These are phyloP conservation scores for Mionectes macconnelli DNA, from an alignment of 2,113 vertebrate genomes.

Conservation along the genomic window DNA sequence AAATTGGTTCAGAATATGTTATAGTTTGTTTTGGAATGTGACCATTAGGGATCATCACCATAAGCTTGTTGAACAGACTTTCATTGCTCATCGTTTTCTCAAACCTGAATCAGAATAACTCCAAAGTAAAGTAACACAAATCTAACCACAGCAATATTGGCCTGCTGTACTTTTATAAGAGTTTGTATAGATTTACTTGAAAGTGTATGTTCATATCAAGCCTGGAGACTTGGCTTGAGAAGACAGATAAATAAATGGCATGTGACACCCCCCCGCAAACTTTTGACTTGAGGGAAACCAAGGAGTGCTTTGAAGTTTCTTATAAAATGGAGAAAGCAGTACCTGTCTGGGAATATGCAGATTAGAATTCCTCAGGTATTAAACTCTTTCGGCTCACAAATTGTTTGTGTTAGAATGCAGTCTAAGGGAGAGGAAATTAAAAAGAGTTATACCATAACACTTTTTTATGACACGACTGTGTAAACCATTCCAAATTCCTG, in stretches of 20 bases:
- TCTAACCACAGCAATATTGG: neutral
- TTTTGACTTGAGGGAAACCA: slow-evolving; percentile 31
- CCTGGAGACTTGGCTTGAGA: slow-evolving; percentile 25
- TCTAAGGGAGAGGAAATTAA: slow-evolving; percentile 57
- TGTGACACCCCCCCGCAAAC: neutral
- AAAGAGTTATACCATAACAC: slow-evolving; percentile 30
- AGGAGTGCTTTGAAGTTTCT: slow-evolving; percentile 9
- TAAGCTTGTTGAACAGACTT: neutral
- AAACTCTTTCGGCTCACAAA: slow-evolving; percentile 55
- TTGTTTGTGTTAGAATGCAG: slow-evolving; percentile 55
- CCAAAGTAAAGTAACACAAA: neutral
- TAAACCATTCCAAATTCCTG: slow-evolving; percentile 65
- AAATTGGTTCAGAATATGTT: neutral
- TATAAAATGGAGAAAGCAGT: slow-evolving; percentile 14
- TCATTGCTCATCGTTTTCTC: neutral
- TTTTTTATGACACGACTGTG: slow-evolving; percentile 58
- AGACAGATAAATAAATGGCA: neutral
- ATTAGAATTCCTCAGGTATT: slow-evolving; percentile 62
- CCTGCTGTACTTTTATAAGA: neutral
- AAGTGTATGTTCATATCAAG: neutral
- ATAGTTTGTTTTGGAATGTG: neutral
- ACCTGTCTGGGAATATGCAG: slow-evolving; percentile 51
- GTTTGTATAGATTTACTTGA: neutral
- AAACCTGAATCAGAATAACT: neutral
- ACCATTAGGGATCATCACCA: neutral